Evolutionary conservation across 2,888 invertebrate genomes (phyloP), one percentile per base, ranked within the genome.

Genomic region (Drosophila niveifrons): DNA sequence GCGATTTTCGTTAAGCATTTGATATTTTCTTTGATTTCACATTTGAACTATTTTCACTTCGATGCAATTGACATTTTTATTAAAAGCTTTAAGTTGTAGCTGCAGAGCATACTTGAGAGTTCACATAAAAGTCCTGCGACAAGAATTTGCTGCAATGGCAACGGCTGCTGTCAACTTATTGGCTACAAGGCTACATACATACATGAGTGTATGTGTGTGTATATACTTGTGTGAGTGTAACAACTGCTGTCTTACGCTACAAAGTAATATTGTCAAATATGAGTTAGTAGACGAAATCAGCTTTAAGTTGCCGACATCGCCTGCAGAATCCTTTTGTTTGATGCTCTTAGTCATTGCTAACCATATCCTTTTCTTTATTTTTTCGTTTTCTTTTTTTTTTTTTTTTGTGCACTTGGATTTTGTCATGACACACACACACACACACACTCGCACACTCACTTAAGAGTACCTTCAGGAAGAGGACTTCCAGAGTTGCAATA

Each of bases 41-140:
- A 39, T 58, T 59, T 47, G 56, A 75, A 57, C 70, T 72, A 66
- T 66, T 75, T 86, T 72, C 81, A 75, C 74, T 86, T 84, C 81
- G 75, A 84, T 86, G 82, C 86, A 78, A 78, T 77, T 87, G 88
- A 88, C 87, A 87, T 88, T 87, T 87, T 88, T 87, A 87, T 88
- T 86, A 87, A 87, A 87, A 87, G 86, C 88, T 88, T 87, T 77
- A 87, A 88, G 86, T 76, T 86, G 88, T 86, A 73, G 71, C 72
- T 69, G 71, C 69, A 66, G 44, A 13, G 52, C 34, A 34, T 1
- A 34, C 34, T 10, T 44, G 66, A 23, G 23, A 23, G 23, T 11
- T 23, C 58, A 62, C 51, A 66, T 66, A 72, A 72, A 72, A 66
- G 76, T 84, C 69, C 77, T 80, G 75, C 59, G 70, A 69, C 71